A percentile compares a stretch with the other conserved stretches of the same genome.
Conservation (phyloP, 2,113 vertebrate species). For the Chelonoidis abingdonii region DNA sequence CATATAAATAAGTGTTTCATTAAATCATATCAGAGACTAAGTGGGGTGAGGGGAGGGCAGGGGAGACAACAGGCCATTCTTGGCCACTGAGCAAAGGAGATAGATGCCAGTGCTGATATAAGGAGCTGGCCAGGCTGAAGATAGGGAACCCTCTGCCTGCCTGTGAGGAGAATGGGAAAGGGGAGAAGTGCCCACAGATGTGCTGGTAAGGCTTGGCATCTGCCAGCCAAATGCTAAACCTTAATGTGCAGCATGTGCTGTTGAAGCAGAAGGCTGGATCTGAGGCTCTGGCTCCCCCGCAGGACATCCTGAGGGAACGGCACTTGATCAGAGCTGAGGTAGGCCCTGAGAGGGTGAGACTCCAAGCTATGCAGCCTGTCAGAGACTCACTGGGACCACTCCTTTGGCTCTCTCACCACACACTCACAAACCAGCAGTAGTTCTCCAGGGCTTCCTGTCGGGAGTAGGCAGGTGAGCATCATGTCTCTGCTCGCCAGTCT, state of each 20-base stretch:
- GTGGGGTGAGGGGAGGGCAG: neutral
- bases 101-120: neutral
- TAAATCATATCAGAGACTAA: neutral
- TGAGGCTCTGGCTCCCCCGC: neutral
- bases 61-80: neutral
- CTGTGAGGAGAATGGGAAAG: neutral
- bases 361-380: neutral
- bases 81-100: neutral
- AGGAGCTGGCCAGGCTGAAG: neutral
- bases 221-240: neutral
- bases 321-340: neutral
- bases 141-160: neutral
- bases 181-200: rapidly evolving
- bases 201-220: neutral
- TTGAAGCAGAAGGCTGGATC: neutral
- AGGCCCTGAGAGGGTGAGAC: neutral
- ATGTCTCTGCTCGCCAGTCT: neutral
- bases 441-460: neutral
- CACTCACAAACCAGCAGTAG: neutral
- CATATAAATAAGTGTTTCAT: neutral
- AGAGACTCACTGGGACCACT: neutral
- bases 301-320: neutral
- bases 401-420: neutral
- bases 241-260: neutral
- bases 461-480: neutral